Base-by-base conservation (phyloP, 2,113 vertebrate genomes). In the Scytalopus superciliaris region DNA sequence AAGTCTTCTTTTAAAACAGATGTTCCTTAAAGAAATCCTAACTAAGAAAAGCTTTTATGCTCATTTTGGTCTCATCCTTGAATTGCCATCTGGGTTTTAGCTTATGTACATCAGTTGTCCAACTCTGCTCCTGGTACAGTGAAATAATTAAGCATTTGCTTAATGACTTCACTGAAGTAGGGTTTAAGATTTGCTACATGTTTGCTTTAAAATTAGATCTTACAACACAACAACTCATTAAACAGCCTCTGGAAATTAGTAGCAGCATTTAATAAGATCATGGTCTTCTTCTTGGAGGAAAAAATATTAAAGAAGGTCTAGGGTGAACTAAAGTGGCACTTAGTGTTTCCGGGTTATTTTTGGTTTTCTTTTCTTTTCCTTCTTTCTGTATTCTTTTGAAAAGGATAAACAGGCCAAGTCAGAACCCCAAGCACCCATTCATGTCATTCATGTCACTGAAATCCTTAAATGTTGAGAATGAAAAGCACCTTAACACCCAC, bases 361-460 rank as follows among this genome's bases (percentile, higher is more conserved):
- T 40, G 2, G 22, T 19, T 28, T 44, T 6, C 0, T 30, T 42
- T 59, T 44, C 4, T 10, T 4, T 31, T 30, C 14, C 3, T 60
- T 2, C 15, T 33, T n/a, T 53, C 28, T 64, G 2, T 57, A 13
- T 28, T 75, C 14, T 82, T 92, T 59, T 31, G 33, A 42, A 84
- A 84, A 78, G 14, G 14, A 59, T 22, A 59, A 64, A 49, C 7
- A 40, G 28, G 3, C 30, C 40, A 57, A 72, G 12, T 30, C 37
- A 92, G 66, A 68, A 47, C 5, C 12, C 11, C 15, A 63, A 79
- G 5, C 23, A n/a, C 8, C 40, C 23, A 49, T 40, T 64, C 35
- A 24, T 31, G 62, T 53, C 23, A 50, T 76, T 44, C 13, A 19
- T 13, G 27, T 52, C 22, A 31, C 40, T 39, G 45, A 91, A 79